phyloP scores from a whole-genome alignment of 92 coral and sea anemone genomes.

The Nematostella vectensis region DNA sequence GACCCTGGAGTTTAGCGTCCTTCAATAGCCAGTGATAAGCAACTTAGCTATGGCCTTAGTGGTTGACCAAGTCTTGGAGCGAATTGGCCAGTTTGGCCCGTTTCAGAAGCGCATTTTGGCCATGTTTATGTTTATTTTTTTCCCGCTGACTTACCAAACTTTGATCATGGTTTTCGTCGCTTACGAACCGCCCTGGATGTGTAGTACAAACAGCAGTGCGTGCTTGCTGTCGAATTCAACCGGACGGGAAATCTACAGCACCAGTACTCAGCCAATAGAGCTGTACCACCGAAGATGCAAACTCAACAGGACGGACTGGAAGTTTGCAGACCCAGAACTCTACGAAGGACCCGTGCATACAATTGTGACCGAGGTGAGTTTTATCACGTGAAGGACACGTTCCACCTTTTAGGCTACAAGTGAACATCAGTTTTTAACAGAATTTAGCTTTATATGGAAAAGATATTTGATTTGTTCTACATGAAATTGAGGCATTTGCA shows the following conservation, averaged over 20 bases:
- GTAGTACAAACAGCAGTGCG: slow-evolving; percentile 45
- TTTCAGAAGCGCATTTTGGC: slow-evolving; percentile 66
- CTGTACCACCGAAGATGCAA: slow-evolving; percentile 56
- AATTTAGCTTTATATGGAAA: too few species aligned
- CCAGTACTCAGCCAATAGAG: slow-evolving; percentile 38
- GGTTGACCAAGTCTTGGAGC: slow-evolving; percentile 58
- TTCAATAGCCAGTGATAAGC: too few species aligned
- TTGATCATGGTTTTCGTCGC: slow-evolving; percentile 85
- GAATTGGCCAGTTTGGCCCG: slow-evolving; percentile 79
- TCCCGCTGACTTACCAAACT: slow-evolving; percentile 82
- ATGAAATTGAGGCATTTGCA: too few species aligned
- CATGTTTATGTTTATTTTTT: slow-evolving; percentile 68
- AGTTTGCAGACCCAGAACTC: slow-evolving; percentile 48
- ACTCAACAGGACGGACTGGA: slow-evolving; percentile 66
- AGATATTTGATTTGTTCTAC: too few species aligned
- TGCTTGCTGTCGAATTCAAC: slow-evolving; percentile 47
- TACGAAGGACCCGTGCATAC: slow-evolving; percentile 80
- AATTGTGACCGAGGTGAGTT: slow-evolving; percentile 84
- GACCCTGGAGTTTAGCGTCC: too few species aligned
- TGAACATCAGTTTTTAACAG: too few species aligned
- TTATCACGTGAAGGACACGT: too few species aligned
- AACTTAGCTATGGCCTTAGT: slow-evolving; percentile 33
- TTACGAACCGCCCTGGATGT: slow-evolving; percentile 93
- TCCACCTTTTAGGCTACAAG: too few species aligned
- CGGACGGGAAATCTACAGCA: slow-evolving; percentile 42